phyloP scores from a whole-genome alignment of 2,113 vertebrate species.

The Tetrao urogallus region DNA sequence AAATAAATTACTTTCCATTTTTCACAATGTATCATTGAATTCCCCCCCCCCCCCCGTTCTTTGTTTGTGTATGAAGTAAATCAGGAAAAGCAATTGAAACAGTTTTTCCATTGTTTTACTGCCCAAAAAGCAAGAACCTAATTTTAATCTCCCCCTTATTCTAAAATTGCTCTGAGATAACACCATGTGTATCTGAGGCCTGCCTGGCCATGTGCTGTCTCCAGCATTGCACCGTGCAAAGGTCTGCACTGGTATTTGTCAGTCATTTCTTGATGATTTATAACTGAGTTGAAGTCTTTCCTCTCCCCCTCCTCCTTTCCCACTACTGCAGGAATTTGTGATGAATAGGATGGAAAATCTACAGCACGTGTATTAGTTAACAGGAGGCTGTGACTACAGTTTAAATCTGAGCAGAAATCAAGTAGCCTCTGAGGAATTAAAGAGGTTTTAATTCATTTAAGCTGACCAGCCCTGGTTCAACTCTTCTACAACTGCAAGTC shows the following conservation, averaged over 20 bases:
- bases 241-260: constrained; percentile 55
- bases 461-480: constrained; percentile 40
- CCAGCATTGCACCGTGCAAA: not conserved
- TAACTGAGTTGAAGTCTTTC: constrained; percentile 14
- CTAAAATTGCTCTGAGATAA: constrained; percentile 30
- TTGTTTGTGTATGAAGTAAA: not conserved
- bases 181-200: constrained; percentile 3
- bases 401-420: constrained; percentile 57
- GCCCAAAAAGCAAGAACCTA: not conserved
- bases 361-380: constrained; percentile 51
- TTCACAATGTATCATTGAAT: not conserved
- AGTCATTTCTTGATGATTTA: constrained; percentile 58
- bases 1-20: not conserved
- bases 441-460: constrained; percentile 61
- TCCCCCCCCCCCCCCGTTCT: not conserved
- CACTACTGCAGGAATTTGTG: constrained; percentile 61
- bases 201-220: constrained; percentile 31
- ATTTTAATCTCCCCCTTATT: not conserved
- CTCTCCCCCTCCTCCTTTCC: not conserved
- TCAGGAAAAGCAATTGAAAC: not conserved
- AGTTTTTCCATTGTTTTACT: not conserved
- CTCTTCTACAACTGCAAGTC: not conserved
- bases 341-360: constrained; percentile 65
- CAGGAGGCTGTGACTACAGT: constrained; percentile 53
- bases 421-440: constrained; percentile 48